A percentile compares a stretch with the other conserved stretches of the same genome.
phyloP scores from a whole-genome alignment of 2,113 vertebrate genomes.

The Seriola dumerili region DNA sequence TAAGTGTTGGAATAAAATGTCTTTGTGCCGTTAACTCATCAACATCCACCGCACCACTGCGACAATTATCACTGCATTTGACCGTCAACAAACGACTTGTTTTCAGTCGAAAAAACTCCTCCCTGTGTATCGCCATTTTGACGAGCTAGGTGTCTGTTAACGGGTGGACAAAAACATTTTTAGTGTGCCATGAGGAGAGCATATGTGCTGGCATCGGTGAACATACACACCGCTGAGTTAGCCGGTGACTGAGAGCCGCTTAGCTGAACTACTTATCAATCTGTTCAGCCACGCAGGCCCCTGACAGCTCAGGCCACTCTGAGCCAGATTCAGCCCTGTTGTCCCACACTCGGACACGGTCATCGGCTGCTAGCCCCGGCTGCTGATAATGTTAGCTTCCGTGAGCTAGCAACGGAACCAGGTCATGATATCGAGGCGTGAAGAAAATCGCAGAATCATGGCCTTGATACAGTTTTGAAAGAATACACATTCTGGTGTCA shows the following conservation, averaged over 20 bases:
- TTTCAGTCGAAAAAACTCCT: conserved; percentile 77
- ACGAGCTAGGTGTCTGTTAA: conserved; percentile 49
- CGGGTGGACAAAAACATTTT: conserved; percentile 54
- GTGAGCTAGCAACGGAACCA: neutral
- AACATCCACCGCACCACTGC: neutral
- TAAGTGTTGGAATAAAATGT: neutral
- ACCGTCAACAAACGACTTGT: conserved; percentile 66
- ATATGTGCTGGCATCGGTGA: neutral
- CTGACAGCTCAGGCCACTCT: conserved; percentile 43
- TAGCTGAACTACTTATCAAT: rapidly evolving
- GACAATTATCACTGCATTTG: neutral
- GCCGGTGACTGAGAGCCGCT: neutral
- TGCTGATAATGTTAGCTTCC: conserved; percentile 3
- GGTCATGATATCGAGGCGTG: neutral
- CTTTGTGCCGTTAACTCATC: neutral
- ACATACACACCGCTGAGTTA: neutral
- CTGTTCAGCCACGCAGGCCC: neutral
- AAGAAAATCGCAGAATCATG: neutral
- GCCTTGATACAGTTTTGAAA: neutral
- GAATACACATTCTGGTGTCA: rapidly evolving
- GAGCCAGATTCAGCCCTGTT: conserved; percentile 9
- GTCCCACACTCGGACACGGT: conserved; percentile 53
- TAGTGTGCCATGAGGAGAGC: neutral
- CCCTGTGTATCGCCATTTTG: conserved; percentile 86
- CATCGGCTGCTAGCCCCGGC: conserved; percentile 58